Evolutionary conservation across 2,888 invertebrate species (phyloP).

Genomic region (Hirtodrosophila histrioides): DNA sequence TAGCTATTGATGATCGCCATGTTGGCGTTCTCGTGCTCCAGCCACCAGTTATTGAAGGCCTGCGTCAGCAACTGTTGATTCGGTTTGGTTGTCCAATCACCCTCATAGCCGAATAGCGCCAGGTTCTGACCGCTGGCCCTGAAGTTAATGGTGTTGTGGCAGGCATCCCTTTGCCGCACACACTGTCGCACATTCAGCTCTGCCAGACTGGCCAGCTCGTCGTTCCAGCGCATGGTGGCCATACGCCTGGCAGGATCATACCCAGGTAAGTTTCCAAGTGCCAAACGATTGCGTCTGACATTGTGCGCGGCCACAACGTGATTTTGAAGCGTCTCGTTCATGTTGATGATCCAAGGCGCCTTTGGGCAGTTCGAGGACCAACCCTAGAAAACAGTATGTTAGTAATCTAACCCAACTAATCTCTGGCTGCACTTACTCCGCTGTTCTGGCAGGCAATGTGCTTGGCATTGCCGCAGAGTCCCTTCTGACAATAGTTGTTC

Average conservation of each 20-base stretch:
- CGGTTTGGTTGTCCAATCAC: constrained; percentile 3
- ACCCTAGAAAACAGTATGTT: constrained; percentile 12
- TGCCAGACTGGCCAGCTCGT: constrained; percentile 48
- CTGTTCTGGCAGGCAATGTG: constrained; percentile 50
- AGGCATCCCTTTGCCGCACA: constrained; percentile 31
- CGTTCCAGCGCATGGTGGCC: constrained; percentile 51
- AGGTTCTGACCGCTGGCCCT: constrained; percentile 56
- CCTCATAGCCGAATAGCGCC: constrained; percentile 32
- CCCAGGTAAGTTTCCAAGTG: constrained; percentile 30
- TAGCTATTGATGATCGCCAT: constrained; percentile 42
- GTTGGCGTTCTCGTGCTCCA: constrained; percentile 37
- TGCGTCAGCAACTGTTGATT: constrained; percentile 18
- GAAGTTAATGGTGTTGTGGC: constrained; percentile 47
- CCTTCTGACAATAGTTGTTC: constrained; percentile 39
- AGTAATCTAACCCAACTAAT: neutral
- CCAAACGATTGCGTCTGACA: constrained; percentile 38
- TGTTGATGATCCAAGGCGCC: constrained; percentile 22
- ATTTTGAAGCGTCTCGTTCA: constrained; percentile 4
- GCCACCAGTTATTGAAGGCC: constrained; percentile 54
- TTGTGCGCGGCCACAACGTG: constrained; percentile 40
- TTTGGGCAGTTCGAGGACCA: constrained; percentile 39
- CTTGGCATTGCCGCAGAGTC: constrained; percentile 15
- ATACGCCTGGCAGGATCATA: constrained; percentile 52
- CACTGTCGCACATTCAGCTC: constrained; percentile 56
- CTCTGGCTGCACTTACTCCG: constrained; percentile 42